Evolutionary conservation across 2,113 vertebrate genomes (phyloP).

Genomic region (Tapirus terrestris): DNA sequence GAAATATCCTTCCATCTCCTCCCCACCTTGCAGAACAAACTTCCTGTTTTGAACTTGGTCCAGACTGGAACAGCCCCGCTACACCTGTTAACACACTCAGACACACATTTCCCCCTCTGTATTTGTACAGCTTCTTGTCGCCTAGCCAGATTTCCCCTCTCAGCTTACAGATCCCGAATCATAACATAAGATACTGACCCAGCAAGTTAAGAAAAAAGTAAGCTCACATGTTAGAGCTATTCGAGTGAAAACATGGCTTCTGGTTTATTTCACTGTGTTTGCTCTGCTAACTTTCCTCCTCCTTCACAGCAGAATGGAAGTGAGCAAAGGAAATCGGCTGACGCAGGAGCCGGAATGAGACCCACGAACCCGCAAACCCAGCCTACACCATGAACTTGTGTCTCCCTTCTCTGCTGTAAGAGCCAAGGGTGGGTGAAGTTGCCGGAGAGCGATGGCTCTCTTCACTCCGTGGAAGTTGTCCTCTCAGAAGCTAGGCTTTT

Average conservation of each 20-base stretch:
- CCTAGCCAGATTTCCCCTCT: slow-evolving; percentile 65
- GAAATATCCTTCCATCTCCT: slow-evolving; percentile 48
- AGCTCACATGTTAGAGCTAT: slow-evolving; percentile 13
- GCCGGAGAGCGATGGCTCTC: slow-evolving; percentile 90
- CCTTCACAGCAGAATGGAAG: slow-evolving; percentile 85
- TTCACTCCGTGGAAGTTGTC: slow-evolving; percentile 97
- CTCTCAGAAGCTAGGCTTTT: slow-evolving; percentile 98
- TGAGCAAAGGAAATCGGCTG: slow-evolving; percentile 72
- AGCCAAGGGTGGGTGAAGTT: slow-evolving; percentile 68
- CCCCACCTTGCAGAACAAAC: slow-evolving; percentile 52
- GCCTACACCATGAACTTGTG: slow-evolving; percentile 86
- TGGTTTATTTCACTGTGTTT: slow-evolving; percentile 37
- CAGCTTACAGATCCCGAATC: slow-evolving; percentile 52
- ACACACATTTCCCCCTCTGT: background rate
- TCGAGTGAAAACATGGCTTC: background rate
- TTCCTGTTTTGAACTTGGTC: slow-evolving; percentile 78
- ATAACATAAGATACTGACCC: slow-evolving; percentile 47
- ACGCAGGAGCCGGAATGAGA: slow-evolving; percentile 83
- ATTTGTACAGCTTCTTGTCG: slow-evolving; percentile 70
- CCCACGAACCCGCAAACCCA: slow-evolving; percentile 25
- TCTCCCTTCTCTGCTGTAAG: slow-evolving; percentile 71
- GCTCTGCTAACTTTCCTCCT: slow-evolving; percentile 62
- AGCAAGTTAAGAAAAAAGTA: background rate
- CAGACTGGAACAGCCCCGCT: slow-evolving; percentile 60
- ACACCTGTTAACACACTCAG: slow-evolving; percentile 68